phyloP scores from a whole-genome alignment of 2,113 vertebrate genomes.

The Anoplopoma fimbria region DNA sequence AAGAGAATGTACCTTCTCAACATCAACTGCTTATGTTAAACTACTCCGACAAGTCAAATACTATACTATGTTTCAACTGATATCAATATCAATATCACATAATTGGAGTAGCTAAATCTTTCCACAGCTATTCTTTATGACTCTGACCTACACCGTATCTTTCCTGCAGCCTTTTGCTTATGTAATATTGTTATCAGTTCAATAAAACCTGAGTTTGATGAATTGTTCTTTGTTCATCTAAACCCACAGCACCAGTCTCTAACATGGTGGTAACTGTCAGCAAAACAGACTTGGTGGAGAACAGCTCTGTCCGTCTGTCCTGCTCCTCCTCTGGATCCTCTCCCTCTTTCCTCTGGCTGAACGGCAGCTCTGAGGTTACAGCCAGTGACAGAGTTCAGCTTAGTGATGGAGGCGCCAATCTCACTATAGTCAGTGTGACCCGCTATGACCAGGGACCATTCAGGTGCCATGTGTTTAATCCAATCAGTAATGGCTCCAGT shows the following conservation, averaged over 20 bases:
- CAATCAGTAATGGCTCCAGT: conserved; percentile 33
- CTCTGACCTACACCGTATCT: not conserved
- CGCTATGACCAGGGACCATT: conserved; percentile 62
- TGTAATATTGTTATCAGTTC: conserved; percentile 15
- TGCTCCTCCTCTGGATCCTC: conserved; percentile 70
- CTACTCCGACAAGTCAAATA: not conserved
- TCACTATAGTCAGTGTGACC: conserved; percentile 60
- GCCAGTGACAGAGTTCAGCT: conserved; percentile 62
- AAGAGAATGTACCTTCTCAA: not conserved
- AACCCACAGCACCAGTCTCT: not conserved
- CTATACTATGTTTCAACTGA: not conserved
- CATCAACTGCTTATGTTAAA: not conserved
- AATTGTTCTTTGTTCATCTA: not conserved
- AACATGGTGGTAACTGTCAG: not conserved
- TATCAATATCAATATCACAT: not conserved
- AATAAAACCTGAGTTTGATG: conserved; percentile 17
- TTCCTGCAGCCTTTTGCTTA: not conserved
- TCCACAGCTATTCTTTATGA: not conserved
- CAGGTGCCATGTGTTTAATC: conserved; percentile 48
- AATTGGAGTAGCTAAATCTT: not conserved
- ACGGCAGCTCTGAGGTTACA: conserved; percentile 67
- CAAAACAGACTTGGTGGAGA: conserved; percentile 61
- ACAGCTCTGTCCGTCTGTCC: conserved; percentile 58
- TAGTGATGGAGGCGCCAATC: conserved; percentile 49
- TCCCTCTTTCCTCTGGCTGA: conserved; percentile 67